Base-by-base conservation (phyloP, 2,888 invertebrate genomes). In the Coecobrya sp. region DNA sequence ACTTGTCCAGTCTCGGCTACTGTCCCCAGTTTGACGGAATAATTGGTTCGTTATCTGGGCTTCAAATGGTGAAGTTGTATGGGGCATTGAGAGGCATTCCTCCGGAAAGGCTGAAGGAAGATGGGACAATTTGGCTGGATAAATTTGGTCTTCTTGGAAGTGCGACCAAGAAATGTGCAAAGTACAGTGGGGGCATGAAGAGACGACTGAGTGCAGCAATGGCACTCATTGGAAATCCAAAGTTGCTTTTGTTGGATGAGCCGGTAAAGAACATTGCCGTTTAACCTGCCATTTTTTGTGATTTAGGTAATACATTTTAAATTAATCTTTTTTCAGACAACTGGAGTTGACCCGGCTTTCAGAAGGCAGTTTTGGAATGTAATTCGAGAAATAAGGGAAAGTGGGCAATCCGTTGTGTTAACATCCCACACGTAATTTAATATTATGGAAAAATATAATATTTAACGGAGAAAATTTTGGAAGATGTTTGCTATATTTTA, bases 11-110 rank as follows among this genome's bases (percentile, higher is more conserved):
- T n/a, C 93, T 95, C 52, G 94, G 94, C 0, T 95, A 95, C 55
- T 95, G 99, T 95, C 99, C 99, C 0, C 99, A 99, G 96, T 97
- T 97, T 95, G 97, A 98, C 96, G 98, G 98, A 0, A 96, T 99
- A 65, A 97, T 98, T 95, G 97, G 96, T 87, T 97, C 97, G 95
- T 96, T 98, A 95, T 98, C 98, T 10, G 97, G 98, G 0, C 96
- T 96, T 89, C 97, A 98, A 95, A 97, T 97, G 95, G 96, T 99
- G 79, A 96, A 96, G 76, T 96, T 98, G 93, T 97, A 98, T 96
- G 97, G 97, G 0, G 96, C 97, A 16, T 96, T 99, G 81, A 96
- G 98, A 7, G 98, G 98, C 0, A 96, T 98, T 25, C 95, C 95
- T 16, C 55, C 52, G 19, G 52, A 49, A n/a, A 79, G 79, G 27